phyloP scores from a whole-genome alignment of 1,140 invertebrate species.

The Drosophila pachea region DNA sequence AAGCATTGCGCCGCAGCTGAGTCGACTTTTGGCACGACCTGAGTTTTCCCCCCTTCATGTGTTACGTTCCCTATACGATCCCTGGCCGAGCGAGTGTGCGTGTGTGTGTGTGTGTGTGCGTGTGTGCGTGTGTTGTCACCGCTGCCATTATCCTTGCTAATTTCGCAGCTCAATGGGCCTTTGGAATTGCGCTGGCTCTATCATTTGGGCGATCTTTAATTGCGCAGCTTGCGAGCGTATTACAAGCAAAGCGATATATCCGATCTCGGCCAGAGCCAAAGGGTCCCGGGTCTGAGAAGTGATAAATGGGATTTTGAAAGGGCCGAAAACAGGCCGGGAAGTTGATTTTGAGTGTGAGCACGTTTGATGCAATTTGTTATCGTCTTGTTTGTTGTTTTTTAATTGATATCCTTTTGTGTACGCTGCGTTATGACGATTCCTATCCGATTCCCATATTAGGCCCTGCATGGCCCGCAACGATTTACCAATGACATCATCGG shows the following conservation, averaged over 20 bases:
- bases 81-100: not conserved
- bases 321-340: slow-evolving; percentile 20
- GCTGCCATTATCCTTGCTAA: slow-evolving; percentile 77
- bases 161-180: slow-evolving; percentile 75
- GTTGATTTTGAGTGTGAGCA: not conserved
- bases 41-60: slow-evolving; percentile 1
- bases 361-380: slow-evolving; percentile 56
- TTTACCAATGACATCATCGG: not conserved
- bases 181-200: slow-evolving; percentile 39
- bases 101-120: slow-evolving; percentile 25
- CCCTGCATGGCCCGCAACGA: too few relatives aligned
- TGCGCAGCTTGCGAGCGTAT: slow-evolving; percentile 70
- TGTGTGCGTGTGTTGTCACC: slow-evolving; percentile 64
- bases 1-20: slow-evolving; percentile 68
- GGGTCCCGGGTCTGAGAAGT: slow-evolving; percentile 46
- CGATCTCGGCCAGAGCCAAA: slow-evolving; percentile 10
- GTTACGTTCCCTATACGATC: not conserved
- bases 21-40: slow-evolving; percentile 57
- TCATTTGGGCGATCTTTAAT: slow-evolving; percentile 63
- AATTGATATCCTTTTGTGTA: slow-evolving; percentile 36
- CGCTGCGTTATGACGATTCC: slow-evolving; percentile 44
- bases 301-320: slow-evolving; percentile 73
- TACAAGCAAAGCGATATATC: slow-evolving; percentile 58
- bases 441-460: slow-evolving; percentile 8
- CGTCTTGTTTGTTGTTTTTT: slow-evolving; percentile 63